Base-by-base conservation (phyloP, 2,113 vertebrate genomes). In the Anoura caudifer region DNA sequence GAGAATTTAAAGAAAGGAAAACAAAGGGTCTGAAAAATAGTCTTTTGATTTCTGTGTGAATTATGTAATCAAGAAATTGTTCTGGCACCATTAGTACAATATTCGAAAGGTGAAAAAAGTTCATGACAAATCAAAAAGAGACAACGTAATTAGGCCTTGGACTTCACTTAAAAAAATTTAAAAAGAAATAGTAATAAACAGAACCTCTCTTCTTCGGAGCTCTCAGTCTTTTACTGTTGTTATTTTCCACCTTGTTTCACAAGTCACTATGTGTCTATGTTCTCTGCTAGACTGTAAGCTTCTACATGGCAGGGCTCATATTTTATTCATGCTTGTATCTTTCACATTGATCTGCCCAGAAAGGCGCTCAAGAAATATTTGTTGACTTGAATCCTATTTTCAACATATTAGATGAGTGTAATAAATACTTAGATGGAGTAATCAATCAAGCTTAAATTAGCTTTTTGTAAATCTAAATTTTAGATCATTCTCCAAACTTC, bases 331-430 rank as follows among this genome's bases (percentile, higher is more conserved):
- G 31, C 50, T 94, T 88, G 36, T 90, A 38, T 91, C 47, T 86
- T 90, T 91, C 38, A 65, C 45, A 86, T 19, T 61, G 31, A 50
- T 86, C 69, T 97, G 36, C 43, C 45, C 36, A 93, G 69, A 90
- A 94, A 92, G 54, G 54, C n/a, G 33, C 20, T 87, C 87, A 76
- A 80, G 77, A 95, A 90, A 95, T 92, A 67, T 50, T 28, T 79
- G 52, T 80, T 86, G 69, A 97, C 45, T 73, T 94, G 82, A 95
- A 90, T 93, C 36, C 73, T 86, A n/a, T 63, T 93, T 92, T 97
- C 54, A 91, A 69, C 80, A 41, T 94, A 90, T 56, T 91, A 50
- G 61, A 38, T 73, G 31, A 95, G 45, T 52, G 14, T 67, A 72
- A 41, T 38, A 92, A 90, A 95, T 87, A 81, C 85, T 92, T 87